phyloP scores from a whole-genome alignment of 2,113 vertebrate species.

The Crotalus tigris region DNA sequence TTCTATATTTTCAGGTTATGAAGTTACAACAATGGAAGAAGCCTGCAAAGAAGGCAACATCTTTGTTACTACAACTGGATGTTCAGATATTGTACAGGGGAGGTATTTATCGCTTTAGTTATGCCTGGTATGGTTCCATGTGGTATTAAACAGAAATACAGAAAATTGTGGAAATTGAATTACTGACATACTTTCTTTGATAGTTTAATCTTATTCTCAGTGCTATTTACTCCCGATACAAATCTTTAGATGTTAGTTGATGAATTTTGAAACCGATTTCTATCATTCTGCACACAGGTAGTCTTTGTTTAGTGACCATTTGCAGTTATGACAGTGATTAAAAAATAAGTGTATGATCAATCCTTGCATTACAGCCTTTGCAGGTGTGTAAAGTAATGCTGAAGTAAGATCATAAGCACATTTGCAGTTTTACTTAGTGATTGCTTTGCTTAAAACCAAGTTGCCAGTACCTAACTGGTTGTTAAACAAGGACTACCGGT shows the following conservation, averaged over 20 bases:
- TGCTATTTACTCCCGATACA: neutral
- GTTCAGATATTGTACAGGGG: slow-evolving; percentile 88
- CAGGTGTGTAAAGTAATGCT: neutral
- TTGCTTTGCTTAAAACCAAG: neutral
- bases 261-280: neutral
- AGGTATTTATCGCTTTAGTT: slow-evolving; percentile 68
- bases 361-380: neutral
- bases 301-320: neutral
- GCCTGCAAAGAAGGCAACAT: slow-evolving; percentile 95
- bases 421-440: neutral
- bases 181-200: neutral
- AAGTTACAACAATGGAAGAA: slow-evolving; percentile 98
- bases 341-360: neutral
- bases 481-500: neutral
- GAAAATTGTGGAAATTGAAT: neutral
- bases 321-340: neutral
- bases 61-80: slow-evolving; percentile 97
- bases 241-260: neutral
- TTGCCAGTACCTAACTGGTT: neutral
- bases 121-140: neutral
- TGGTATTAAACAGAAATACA: neutral
- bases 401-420: neutral
- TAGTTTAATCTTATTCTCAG: neutral
- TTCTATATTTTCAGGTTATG: slow-evolving; percentile 78
- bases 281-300: neutral